Conservation (phyloP, 2,797 vertebrate genomes). For the Sorex maritimensis region DNA sequence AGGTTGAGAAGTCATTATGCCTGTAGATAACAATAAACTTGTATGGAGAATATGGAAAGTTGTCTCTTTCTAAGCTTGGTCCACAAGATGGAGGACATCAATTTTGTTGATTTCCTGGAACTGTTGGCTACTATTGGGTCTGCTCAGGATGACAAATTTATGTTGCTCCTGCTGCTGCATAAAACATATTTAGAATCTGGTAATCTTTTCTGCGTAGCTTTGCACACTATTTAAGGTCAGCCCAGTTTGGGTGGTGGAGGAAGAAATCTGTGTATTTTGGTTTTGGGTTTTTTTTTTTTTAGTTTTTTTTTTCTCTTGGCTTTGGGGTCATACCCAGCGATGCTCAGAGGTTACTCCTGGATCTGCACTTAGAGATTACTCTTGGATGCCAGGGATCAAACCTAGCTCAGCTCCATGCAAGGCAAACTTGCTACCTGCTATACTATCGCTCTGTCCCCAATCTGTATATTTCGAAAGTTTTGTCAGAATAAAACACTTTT, state of each 20-base stretch:
- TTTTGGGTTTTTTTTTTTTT: background rate
- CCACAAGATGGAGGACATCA: background rate
- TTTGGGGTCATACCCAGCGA: too few species aligned
- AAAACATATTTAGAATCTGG: constrained; percentile 75
- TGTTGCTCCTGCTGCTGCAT: constrained; percentile 66
- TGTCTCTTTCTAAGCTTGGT: constrained; percentile 46
- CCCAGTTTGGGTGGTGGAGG: constrained; percentile 35
- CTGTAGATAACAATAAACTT: background rate
- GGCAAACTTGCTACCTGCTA: too few species aligned
- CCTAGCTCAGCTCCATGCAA: too few species aligned
- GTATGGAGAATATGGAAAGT: background rate
- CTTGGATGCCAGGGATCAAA: too few species aligned
- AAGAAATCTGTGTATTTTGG: background rate
- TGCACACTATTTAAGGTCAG: constrained; percentile 60
- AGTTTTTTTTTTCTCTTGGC: too few species aligned
- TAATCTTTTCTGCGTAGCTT: constrained; percentile 46
- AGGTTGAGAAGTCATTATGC: background rate
- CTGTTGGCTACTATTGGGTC: constrained; percentile 29
- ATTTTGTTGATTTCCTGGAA: constrained; percentile 33
- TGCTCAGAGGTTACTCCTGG: too few species aligned
- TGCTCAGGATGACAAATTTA: constrained; percentile 66
- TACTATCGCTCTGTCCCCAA: background rate
- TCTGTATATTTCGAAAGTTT: constrained; percentile 68
- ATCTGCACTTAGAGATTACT: too few species aligned
- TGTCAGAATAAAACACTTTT: constrained; percentile 68